A percentile compares a stretch with the other conserved stretches of the same genome.
Conservation (phyloP, 2,113 vertebrate species). For the Antigone vipio region DNA sequence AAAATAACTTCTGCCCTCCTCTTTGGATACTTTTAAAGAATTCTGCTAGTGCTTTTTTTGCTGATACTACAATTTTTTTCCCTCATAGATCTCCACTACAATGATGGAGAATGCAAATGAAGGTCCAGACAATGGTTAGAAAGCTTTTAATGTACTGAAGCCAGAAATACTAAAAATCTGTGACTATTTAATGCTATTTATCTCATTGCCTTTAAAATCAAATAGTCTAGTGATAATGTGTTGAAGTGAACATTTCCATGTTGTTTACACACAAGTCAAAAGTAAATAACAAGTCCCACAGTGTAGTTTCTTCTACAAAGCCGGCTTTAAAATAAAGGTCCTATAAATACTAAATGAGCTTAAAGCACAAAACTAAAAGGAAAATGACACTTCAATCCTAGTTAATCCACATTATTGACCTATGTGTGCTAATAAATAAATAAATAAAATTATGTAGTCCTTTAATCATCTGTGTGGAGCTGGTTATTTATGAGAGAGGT, state of each 20-base stretch:
- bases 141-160: background rate
- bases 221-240: background rate
- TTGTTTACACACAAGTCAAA: background rate
- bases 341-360: conserved; percentile 53
- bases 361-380: conserved; percentile 67
- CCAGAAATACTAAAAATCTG: background rate
- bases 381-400: conserved; percentile 68
- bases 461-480: conserved; percentile 21
- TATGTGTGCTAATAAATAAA: conserved; percentile 16
- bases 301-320: conserved; percentile 28
- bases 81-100: background rate
- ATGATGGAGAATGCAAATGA: background rate
- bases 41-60: background rate
- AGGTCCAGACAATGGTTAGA: background rate
- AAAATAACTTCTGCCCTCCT: background rate
- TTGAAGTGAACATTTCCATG: background rate
- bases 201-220: background rate
- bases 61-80: background rate
- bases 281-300: background rate
- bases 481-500: background rate
- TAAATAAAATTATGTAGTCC: background rate
- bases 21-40: background rate
- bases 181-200: background rate
- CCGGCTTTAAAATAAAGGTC: conserved; percentile 54
- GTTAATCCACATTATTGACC: conserved; percentile 70